Base-by-base conservation (phyloP, 2,113 vertebrate species). In the Prionailurus bengalensis region DNA sequence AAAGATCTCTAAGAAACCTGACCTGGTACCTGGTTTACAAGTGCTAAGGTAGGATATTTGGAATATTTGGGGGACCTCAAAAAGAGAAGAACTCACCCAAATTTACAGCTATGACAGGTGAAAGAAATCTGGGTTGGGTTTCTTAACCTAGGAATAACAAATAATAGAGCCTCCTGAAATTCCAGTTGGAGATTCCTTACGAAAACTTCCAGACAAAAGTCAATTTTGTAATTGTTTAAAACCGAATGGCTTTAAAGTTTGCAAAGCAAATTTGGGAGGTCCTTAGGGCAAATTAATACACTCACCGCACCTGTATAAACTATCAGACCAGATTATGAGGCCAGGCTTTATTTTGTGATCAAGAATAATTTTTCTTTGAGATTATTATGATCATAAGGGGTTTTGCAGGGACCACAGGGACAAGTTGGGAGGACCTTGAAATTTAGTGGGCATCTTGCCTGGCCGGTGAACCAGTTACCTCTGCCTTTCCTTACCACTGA, bases 291-390 rank as follows among this genome's bases (percentile, higher is more conserved):
- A 80, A 81, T 61, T 48, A 51, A 80, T 5, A 21, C 27, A 48
- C 25, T 74, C 29, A 7, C 16, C 42, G 25, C 1, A 48, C 33
- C 39, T 61, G 21, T 39, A 8, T 74, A 81, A 96, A 92, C 39
- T 84, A 55, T 73, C 27, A 73, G 70, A 7, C 39, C 66, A 79
- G 61, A 27, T 79, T 73, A 83, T 25, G 45, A 80, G 88, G 79
- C 27, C n/a, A 83, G 63, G 63, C 11, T 58, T 94, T 39, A 83
- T 83, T 45, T 76, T 61, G 15, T 48, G 63, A 91, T 79, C 86
- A 63, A 76, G 16, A 92, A 84, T 83, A 68, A 78, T 36, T 85
- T 94, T 91, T 94, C 71, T 95, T 55, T 91, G 70, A 79, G 45
- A 42, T 45, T 9, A 68, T 83, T 58, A 71, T 17, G 76, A 84